Evolutionary conservation across 2,888 invertebrate genomes (phyloP), one percentile per base, ranked within the genome.

Genomic region (Harpagoxenus sublaevis): DNA sequence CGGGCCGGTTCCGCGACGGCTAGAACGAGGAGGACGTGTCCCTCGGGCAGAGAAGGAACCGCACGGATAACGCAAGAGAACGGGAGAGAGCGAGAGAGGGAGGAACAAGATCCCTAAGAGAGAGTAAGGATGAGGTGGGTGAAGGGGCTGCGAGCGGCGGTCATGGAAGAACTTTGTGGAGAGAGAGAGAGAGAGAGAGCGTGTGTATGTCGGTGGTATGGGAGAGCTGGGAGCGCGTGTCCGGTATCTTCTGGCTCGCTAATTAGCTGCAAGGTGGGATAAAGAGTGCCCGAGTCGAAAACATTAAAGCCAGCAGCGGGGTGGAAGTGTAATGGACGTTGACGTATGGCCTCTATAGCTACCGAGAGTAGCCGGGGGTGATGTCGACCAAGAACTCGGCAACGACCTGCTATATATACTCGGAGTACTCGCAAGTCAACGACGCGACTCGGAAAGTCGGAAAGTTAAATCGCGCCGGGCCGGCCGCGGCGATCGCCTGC

Each of bases 241-340:
- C 92, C 91, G 90, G 91, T 92, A 92, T 92, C 91, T 89, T 92
- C 91, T 89, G 89, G 87, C 90, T 92, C 89, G 92, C 92, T 94
- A 94, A 94, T 94, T 94, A 94, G 93, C 92, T 90, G 92, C 92
- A 92, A 93, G 93, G 93, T 93, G 92, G 92, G 91, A 92, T 93
- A 93, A 92, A 93, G 92, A 92, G 92, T 92, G 87, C 88, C 91
- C 87, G 89, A 87, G 91, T 92, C 90, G 91, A 93, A 93, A 93
- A 94, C 92, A 92, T 92, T 93, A 92, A 93, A 93, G 91, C 88
- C 89, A 91, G 88, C 88, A 83, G 89, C 86, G 83, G 88, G 90
- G 88, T 89, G 87, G 88, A 91, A 89, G 89, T 89, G 90, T 92
- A 92, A 93, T 92, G 92, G 92, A 93, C 91, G 92, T 91, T 93